Base-by-base conservation (phyloP, 2,797 vertebrate species). In the Salmo trutta region DNA sequence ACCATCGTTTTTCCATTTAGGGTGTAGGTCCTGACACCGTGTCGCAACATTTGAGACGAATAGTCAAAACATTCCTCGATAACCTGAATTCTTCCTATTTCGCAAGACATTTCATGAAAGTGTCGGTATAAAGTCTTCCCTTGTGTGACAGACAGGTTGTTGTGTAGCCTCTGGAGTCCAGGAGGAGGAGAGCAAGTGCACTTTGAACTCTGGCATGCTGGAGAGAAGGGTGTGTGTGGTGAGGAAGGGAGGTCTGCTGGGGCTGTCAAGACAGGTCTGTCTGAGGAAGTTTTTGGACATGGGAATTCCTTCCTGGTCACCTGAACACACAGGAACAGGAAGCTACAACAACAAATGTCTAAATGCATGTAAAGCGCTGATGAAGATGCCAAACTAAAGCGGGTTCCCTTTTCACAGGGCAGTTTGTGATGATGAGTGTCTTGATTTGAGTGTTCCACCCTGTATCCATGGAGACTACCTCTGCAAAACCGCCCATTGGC, bases 201-300 rank as follows among this genome's bases (percentile, higher is more conserved):
- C 97, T 98, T 99, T 96, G 95, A 97, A 97, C 95, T 95, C 93
- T 92, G 94, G 94, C 83, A 88, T 88, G 88, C 84, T 77, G 86
- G 86, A 76, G 80, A 41, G 74, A 67, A 75, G 77, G 71, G 2
- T 21, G 14, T 62, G 56, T 29, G 64, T 31, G 54, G 36, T 41
- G 36, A 41, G 36, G 36, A 10, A n/a, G 36, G 36, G 16, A 29
- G 71, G 24, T 65, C 59, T 76, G 69, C 77, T 65, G 27, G 83
- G 79, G n/a, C 0, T 15, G 19, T 74, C 12, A 53, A 84, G 84
- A 90, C 83, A 76, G 84, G 81, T 78, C 79, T 85, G 87, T 86
- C 87, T 83, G 83, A 54, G 71, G 86, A 16, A 83, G 66, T 73
- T 72, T 80, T 66, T 12, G 47, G 6, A 75, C 76, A 56, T 31